Conservation (phyloP, 2,113 vertebrate species). For the Clupea harengus region DNA sequence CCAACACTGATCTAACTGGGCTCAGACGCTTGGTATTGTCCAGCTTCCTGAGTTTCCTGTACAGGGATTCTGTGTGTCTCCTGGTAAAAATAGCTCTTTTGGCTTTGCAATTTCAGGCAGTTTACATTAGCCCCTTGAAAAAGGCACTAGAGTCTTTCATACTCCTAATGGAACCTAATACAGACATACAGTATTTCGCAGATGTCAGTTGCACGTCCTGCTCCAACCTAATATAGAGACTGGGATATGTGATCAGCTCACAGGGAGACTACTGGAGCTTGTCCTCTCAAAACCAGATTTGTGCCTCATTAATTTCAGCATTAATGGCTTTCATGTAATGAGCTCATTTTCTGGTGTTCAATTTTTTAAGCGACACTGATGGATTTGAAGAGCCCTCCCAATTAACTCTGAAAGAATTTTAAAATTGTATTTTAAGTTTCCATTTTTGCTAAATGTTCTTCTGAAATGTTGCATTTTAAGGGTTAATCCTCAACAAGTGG, state of each 20-base stretch:
- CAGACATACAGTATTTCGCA: not conserved
- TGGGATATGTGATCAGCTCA: not conserved
- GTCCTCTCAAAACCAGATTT: not conserved
- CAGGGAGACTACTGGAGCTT: not conserved
- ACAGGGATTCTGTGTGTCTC: slow-evolving; percentile 17
- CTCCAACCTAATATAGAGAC: not conserved
- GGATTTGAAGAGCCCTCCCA: not conserved
- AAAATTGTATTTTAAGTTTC: not conserved
- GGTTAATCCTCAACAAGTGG: slow-evolving; percentile 18
- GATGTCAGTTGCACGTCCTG: not conserved
- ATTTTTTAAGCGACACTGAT: not conserved
- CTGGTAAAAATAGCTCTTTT: slow-evolving; percentile 35
- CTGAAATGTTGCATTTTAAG: slow-evolving; percentile 8
- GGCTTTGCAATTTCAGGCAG: not conserved
- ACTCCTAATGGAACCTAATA: not conserved
- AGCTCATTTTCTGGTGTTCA: not conserved
- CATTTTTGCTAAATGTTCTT: not conserved
- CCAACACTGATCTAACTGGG: not conserved
- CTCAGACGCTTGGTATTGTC: slow-evolving; percentile 23
- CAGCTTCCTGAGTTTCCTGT: slow-evolving; percentile 29
- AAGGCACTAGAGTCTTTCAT: not conserved
- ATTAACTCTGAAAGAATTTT: not conserved
- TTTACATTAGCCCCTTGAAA: slow-evolving; percentile 20
- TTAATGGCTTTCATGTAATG: not conserved
- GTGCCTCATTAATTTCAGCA: not conserved